Evolutionary conservation across 2,113 vertebrate genomes (phyloP), one percentile per base, ranked within the genome.

Genomic region (Carassius auratus): DNA sequence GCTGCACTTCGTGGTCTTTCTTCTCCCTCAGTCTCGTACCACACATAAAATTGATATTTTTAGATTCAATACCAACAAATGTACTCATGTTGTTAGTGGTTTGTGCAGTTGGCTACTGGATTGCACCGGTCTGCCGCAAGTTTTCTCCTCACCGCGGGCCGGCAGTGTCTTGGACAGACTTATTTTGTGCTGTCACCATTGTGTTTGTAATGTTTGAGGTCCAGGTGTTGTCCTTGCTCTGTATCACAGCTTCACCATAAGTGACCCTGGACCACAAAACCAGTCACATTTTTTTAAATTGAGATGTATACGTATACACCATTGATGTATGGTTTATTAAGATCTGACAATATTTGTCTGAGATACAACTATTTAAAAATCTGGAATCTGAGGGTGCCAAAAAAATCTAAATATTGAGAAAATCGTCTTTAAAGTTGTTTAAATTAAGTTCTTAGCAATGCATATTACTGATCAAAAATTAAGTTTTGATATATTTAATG

Each of bases 81-180:
- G 3, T 69, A 69, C 66, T 69, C 66, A 36, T 69, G 66, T 69
- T 69, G 66, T 69, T 69, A 36, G 66, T 69, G 66, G 66, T 36
- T 69, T 69, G 62, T 69, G 66, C 66, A 8, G 2, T 69, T 36
- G 15, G 66, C 66, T 36, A 69, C 30, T 69, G 66, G 30, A 69
- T 69, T 36, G 66, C 66, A 69, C 62, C 5, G 62, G 62, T 66
- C 62, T 66, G 62, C 62, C 23, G 10, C 66, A 69, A 9, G 30
- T 6, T 36, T 36, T 69, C 30, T 33, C 6, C 66, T 33, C 14
- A 15, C 66, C 66, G 19, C 30, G 15, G 6, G 66, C 62, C 62
- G 30, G 62, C 19, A 1, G 19, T 21, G 19, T 62, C n/a, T 62
- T 26, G 59, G 59, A 62, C 59, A 12, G n/a, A 64, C n/a, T 12